Conservation (phyloP, 2,888 invertebrate species). For the Byasa hedistus region DNA sequence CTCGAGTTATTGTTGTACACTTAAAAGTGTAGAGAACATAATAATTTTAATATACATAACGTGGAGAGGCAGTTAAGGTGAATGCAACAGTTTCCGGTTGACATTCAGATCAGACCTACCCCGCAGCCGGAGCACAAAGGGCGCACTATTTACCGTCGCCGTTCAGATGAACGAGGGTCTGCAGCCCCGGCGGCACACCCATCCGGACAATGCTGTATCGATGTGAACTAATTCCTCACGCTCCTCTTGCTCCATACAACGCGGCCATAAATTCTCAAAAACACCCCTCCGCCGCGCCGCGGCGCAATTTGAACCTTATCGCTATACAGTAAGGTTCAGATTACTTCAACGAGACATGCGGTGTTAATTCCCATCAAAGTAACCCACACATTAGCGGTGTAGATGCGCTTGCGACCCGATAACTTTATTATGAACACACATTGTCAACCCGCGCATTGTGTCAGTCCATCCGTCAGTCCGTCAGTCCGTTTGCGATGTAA, state of each 20-base stretch:
- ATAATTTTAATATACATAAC: too few relatives aligned
- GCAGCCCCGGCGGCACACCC: slow-evolving; percentile 43
- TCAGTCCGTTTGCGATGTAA: slow-evolving; percentile 14
- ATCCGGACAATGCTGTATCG: slow-evolving; percentile 56
- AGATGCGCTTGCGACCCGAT: slow-evolving; percentile 56
- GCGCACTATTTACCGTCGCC: slow-evolving; percentile 24
- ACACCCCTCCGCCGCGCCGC: slow-evolving; percentile 35
- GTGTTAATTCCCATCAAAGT: slow-evolving; percentile 60
- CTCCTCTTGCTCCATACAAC: slow-evolving; percentile 65
- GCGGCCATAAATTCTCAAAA: slow-evolving; percentile 51
- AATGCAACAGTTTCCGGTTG: too few relatives aligned
- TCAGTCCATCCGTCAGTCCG: slow-evolving; percentile 25
- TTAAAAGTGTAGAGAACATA: too few relatives aligned
- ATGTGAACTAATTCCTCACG: slow-evolving; percentile 76
- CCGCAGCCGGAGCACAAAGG: slow-evolving; percentile 2
- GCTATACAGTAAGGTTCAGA: background rate
- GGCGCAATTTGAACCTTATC: slow-evolving; percentile 34
- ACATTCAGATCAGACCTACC: too few relatives aligned
- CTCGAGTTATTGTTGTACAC: too few relatives aligned
- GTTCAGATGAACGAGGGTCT: slow-evolving; percentile 34
- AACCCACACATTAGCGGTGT: slow-evolving; percentile 72
- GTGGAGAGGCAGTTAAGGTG: too few relatives aligned
- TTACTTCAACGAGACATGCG: slow-evolving; percentile 30
- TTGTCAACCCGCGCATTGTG: slow-evolving; percentile 4
- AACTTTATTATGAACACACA: slow-evolving; percentile 50